Conservation (phyloP, 2,113 vertebrate species). For the Hippocampus barbouri region DNA sequence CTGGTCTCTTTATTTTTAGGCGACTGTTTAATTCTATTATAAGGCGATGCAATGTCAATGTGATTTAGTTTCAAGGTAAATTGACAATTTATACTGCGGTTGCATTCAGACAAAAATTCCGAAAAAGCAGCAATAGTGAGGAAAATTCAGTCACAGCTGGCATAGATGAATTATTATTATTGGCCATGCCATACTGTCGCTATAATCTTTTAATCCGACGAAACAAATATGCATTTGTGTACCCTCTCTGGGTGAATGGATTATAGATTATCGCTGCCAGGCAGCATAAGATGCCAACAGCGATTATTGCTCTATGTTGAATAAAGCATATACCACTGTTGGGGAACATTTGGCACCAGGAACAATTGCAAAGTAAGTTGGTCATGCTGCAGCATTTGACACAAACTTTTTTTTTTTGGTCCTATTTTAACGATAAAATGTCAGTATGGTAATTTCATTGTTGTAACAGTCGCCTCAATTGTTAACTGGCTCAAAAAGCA, state of each 20-base stretch:
- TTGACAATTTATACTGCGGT: neutral
- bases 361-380: slow-evolving; percentile 57
- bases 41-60: neutral
- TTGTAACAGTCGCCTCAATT: slow-evolving; percentile 66
- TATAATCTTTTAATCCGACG: slow-evolving; percentile 75
- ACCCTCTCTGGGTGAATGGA: slow-evolving; percentile 70
- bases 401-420: slow-evolving; percentile 40
- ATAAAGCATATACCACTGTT: slow-evolving; percentile 58
- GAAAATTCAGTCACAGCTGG: slow-evolving; percentile 55
- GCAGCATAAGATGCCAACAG: slow-evolving; percentile 69
- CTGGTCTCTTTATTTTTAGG: neutral
- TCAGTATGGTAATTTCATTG: slow-evolving; percentile 32
- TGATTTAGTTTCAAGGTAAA: neutral
- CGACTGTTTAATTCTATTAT: neutral
- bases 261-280: slow-evolving; percentile 73
- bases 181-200: slow-evolving; percentile 63
- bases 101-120: neutral
- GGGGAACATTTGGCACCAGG: slow-evolving; percentile 53
- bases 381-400: slow-evolving; percentile 39
- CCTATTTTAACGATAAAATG: neutral
- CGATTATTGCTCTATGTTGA: slow-evolving; percentile 69
- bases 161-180: slow-evolving; percentile 59
- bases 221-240: slow-evolving; percentile 75
- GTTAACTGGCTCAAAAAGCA: slow-evolving; percentile 65
- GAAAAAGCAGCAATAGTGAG: slow-evolving; percentile 21